phyloP scores from a whole-genome alignment of 2,113 vertebrate species.

The Orthonyx spaldingii region DNA sequence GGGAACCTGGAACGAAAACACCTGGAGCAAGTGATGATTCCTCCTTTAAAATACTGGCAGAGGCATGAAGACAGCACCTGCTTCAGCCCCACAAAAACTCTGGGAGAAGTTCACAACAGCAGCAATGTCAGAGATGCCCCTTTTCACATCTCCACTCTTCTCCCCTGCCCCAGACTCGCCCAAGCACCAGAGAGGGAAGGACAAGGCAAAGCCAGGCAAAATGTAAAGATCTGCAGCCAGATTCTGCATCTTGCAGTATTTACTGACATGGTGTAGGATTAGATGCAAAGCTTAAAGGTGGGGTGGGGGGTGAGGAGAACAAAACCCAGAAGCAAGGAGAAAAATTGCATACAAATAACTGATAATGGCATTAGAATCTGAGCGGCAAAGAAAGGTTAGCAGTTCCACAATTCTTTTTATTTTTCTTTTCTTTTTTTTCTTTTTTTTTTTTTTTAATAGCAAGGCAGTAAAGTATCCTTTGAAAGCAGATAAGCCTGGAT shows the following conservation, averaged over 20 bases:
- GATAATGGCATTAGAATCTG: not conserved
- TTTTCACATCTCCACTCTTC: not conserved
- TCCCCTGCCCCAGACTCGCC: not conserved
- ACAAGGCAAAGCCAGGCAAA: not conserved
- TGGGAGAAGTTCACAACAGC: not conserved
- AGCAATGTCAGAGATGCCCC: not conserved
- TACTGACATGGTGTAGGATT: not conserved
- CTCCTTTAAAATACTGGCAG: not conserved
- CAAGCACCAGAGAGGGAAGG: not conserved
- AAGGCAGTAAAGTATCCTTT: not conserved
- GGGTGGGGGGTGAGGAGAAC: fast-evolving
- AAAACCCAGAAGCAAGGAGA: not conserved
- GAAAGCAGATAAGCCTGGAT: not conserved
- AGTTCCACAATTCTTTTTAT: not conserved
- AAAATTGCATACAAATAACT: not conserved
- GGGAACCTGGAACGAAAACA: not conserved
- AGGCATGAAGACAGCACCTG: not conserved
- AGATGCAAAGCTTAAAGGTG: not conserved
- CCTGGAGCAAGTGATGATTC: not conserved
- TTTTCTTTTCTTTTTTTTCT: not conserved
- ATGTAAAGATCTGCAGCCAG: not conserved
- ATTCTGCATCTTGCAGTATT: not conserved
- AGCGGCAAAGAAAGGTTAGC: not conserved
- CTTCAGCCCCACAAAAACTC: not conserved
- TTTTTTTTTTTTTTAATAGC: not conserved